Evolutionary conservation across 2,888 invertebrate genomes (phyloP), one percentile per base, ranked within the genome.

Genomic region (Agapostemon virescens): DNA sequence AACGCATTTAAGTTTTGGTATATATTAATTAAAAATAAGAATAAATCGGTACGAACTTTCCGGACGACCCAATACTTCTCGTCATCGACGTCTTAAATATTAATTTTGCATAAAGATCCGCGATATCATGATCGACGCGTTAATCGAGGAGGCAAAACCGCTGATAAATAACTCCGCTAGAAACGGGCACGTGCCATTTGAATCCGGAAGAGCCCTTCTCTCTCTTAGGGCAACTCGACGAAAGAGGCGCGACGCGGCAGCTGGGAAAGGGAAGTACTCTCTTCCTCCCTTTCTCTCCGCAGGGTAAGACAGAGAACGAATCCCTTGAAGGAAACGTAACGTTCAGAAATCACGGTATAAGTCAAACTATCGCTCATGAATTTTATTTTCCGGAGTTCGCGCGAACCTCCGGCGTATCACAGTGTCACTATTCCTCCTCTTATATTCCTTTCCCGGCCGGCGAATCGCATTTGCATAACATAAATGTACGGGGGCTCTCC

Each of bases 401-500:
- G 15, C 63, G n/a, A 30, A 17, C 38, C 49, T n/a, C 49, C 49
- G 49, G n/a, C 49, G n/a, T 11, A 11, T 2, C n/a, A 40, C 23
- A 77, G 73, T 75, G 79, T 77, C 84, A 26, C 73, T 45, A 45
- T 26, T 72, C 69, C 66, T 69, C 64, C 66, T 61, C 74, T 78
- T 52, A 74, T 66, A 76, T 76, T 74, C 66, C 71, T 76, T 74
- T 74, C 70, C 67, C 33, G 45, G 23, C 74, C 52, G 42, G 71
- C 74, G 73, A 74, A 77, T 78, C 76, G 81, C 78, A 87, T 87
- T 86, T 87, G 87, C 87, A 85, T 87, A 82, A 85, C 85, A 80
- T 85, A 87, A 86, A 85, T 81, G 87, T 78, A 85, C 81, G 83
- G 58, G 17, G 72, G n/a, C n/a, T n/a, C 75, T 75, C 52, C 15